phyloP scores from a whole-genome alignment of 2,797 vertebrate genomes.

The Todus mexicanus region DNA sequence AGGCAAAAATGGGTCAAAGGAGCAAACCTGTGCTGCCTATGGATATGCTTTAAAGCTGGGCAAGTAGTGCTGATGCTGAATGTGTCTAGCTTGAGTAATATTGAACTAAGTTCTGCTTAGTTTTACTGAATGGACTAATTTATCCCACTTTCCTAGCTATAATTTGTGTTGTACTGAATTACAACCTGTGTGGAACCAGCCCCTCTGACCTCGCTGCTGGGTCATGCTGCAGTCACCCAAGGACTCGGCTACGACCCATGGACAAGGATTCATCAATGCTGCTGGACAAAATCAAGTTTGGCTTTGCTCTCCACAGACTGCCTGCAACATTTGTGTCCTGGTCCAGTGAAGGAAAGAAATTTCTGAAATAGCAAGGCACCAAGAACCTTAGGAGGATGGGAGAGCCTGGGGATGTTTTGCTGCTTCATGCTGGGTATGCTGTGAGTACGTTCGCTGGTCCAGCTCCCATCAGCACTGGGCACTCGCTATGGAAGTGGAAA shows the following conservation, averaged over 20 bases:
- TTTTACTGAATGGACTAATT: neutral
- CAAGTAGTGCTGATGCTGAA: neutral
- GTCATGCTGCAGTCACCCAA: neutral
- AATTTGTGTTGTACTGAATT: conserved; percentile 10
- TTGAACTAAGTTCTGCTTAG: neutral
- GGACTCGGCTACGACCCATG: neutral
- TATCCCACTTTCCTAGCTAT: neutral
- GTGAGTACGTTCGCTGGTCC: neutral
- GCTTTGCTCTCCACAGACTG: neutral
- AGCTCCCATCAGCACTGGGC: neutral
- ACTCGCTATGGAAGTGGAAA: neutral
- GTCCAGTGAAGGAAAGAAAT: neutral
- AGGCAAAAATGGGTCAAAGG: neutral
- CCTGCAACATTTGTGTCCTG: neutral
- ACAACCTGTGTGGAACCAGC: neutral
- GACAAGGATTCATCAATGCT: conserved; percentile 12
- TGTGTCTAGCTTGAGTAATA: neutral
- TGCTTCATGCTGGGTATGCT: neutral
- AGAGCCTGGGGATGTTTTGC: neutral
- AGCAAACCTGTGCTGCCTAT: neutral
- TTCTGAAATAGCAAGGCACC: neutral
- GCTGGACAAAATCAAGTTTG: conserved; percentile 31
- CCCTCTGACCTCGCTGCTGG: neutral
- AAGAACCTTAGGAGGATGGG: neutral
- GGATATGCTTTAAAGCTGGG: neutral